These are phyloP conservation scores for Lathronympha strigana DNA, from an alignment of 2,888 invertebrate genomes.

Conservation along the genomic window DNA sequence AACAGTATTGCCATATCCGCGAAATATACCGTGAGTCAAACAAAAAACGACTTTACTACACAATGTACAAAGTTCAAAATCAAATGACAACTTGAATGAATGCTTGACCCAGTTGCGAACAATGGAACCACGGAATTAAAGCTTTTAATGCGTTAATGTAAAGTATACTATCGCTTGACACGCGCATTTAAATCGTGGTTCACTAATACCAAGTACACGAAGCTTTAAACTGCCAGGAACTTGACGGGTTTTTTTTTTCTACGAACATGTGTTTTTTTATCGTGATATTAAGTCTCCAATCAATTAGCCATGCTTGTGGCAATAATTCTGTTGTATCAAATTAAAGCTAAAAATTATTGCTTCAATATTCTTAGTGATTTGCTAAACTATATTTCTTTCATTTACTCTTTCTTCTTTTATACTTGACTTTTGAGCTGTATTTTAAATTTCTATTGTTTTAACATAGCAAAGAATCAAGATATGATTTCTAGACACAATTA, in stretches of 20 bases:
- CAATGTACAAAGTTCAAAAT: neutral
- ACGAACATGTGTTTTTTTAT: neutral
- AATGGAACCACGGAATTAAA: conserved; percentile 5
- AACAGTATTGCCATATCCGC: neutral
- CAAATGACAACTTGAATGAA: neutral
- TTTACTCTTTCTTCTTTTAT: too few relatives aligned
- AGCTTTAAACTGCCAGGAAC: conserved; percentile 53
- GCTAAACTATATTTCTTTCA: neutral
- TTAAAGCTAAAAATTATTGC: neutral
- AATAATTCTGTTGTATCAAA: neutral
- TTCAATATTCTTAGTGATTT: neutral
- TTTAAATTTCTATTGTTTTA: neutral
- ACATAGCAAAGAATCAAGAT: neutral
- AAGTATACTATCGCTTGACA: conserved; percentile 6
- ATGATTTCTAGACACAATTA: neutral
- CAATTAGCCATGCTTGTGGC: neutral
- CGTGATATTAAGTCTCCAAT: neutral
- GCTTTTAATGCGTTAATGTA: neutral
- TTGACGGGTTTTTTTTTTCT: neutral
- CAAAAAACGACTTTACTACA: neutral
- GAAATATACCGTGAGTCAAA: neutral
- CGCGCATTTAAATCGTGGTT: conserved; percentile 8
- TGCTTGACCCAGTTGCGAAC: conserved; percentile 5
- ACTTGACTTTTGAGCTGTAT: too few relatives aligned
- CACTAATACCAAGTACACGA: conserved; percentile 42